A percentile compares a stretch with the other conserved stretches of the same genome.
Conservation (phyloP, 2,888 invertebrate species). For the Agyllia agylla region DNA sequence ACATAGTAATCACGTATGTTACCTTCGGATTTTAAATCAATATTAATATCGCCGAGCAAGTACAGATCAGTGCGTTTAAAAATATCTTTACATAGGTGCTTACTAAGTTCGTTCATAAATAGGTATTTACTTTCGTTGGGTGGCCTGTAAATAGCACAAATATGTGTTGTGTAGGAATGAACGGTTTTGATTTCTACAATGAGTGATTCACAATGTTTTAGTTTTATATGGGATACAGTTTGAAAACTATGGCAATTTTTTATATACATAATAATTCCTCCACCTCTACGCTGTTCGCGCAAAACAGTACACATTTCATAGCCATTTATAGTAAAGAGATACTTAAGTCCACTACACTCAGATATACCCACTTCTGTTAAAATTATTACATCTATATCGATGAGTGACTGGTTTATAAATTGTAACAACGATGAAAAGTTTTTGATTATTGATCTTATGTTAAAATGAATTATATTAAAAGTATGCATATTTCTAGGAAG, state of each 20-base stretch:
- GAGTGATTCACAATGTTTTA: conserved; percentile 32
- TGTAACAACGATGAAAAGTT: neutral
- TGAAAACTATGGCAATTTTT: neutral
- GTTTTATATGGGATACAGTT: neutral
- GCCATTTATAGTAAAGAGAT: neutral
- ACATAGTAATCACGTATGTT: conserved; percentile 23
- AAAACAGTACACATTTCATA: conserved; percentile 4
- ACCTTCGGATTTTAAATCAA: neutral
- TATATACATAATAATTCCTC: conserved; percentile 15
- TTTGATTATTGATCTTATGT: conserved; percentile 4
- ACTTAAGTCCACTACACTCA: neutral
- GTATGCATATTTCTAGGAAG: neutral
- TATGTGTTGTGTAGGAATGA: neutral
- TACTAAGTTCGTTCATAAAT: conserved; percentile 42
- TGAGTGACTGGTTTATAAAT: neutral
- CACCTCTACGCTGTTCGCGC: neutral
- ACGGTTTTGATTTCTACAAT: conserved; percentile 10
- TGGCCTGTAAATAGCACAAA: conserved; percentile 56
- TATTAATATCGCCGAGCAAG: conserved; percentile 46
- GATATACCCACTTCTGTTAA: conserved; percentile 17
- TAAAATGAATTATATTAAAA: conserved; percentile 5
- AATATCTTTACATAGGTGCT: neutral
- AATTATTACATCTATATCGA: neutral
- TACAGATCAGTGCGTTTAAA: conserved; percentile 22
- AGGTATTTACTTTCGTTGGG: conserved; percentile 41